Base-by-base conservation (phyloP, 1,140 invertebrate species). In the Streblospio benedicti region DNA sequence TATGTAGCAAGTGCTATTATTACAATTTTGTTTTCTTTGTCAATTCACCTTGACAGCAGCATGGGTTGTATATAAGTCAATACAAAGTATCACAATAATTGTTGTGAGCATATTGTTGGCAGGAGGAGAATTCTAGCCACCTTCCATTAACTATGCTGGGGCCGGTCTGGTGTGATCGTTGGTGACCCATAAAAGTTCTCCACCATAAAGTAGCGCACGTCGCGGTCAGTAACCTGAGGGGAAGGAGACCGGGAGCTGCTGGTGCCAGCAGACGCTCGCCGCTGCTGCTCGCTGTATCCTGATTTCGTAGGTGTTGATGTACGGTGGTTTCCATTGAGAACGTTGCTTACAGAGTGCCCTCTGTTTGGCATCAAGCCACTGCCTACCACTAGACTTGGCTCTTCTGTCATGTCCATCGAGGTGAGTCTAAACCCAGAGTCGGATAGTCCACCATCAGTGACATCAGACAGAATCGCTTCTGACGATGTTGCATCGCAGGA, bases 201-300 rank as follows among this genome's bases (percentile, higher is more conserved):
- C 4, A 56, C 53, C 53, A 56, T 56, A 30, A 56, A 56, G 35
- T 18, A 56, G 12, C 53, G 53, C 53, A 56, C 53, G 20, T 56
- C 53, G n/a, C 35, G 25, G 12, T 56, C 53, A 23, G 53, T 38
- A 23, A 56, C 53, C 0, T 18, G 20, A 12, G 20, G 20, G 12
- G 18, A 23, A 23, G 53, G 53, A 18, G 53, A 35, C 20, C 23
- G 31, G 31, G 25, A 0, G 53, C 23, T 31, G 38, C 25, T 16
- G 32, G 33, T 56, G 31, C 23, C 16, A 30, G 50, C 9, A 52
- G 30, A n/a, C n/a, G n/a, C n/a, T 25, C 18, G 23, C 9, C 23
- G 50, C 28, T 31, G 23, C 12, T 32, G 43, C 53, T 56, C n/a
- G 53, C 20, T 38, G 53, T n/a, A n/a, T n/a, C 23, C 23, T 33